phyloP scores from a whole-genome alignment of 2,113 vertebrate species.

The Myrmecophaga tridactyla region DNA sequence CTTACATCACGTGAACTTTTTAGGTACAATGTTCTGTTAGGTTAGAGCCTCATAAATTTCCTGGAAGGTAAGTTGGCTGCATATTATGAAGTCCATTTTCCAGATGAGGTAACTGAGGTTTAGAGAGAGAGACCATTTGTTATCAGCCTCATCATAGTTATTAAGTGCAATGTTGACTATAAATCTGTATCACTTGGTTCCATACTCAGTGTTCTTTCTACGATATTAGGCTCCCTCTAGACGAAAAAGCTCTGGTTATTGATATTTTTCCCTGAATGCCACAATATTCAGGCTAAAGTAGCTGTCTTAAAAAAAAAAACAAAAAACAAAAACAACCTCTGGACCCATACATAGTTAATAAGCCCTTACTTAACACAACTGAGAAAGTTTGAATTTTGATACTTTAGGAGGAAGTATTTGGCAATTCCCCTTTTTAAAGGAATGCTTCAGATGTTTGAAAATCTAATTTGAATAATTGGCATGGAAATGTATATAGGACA shows the following conservation, averaged over 20 bases:
- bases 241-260: background rate
- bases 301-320: background rate
- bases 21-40: background rate
- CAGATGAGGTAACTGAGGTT: background rate
- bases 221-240: background rate
- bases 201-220: background rate
- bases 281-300: background rate
- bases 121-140: background rate
- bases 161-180: background rate
- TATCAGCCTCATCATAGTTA: background rate
- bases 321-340: background rate
- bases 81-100: background rate
- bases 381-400: background rate
- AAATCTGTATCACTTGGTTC: background rate
- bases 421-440: background rate
- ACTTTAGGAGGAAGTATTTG: background rate
- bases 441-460: background rate
- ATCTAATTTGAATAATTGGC: constrained; percentile 50
- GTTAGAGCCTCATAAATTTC: background rate
- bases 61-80: background rate
- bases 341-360: background rate
- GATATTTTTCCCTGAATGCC: background rate
- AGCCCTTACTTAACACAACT: background rate
- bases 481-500: background rate
- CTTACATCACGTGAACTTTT: background rate